These are phyloP conservation scores for Ooceraea biroi DNA, from an alignment of 1,140 invertebrate genomes.

Conservation along the genomic window DNA sequence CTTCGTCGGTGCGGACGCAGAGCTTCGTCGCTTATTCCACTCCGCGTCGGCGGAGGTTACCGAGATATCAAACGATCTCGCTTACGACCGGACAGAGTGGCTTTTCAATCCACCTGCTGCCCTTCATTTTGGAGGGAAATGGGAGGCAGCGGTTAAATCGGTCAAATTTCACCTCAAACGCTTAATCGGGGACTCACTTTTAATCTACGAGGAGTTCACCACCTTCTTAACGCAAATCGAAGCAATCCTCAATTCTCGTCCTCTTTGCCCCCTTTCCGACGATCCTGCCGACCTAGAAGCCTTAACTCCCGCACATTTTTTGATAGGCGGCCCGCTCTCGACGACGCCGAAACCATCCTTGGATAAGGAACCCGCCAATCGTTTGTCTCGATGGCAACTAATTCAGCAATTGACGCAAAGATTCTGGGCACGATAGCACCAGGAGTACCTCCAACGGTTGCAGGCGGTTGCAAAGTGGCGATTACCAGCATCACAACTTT, in stretches of 20 bases:
- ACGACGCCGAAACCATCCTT: no score
- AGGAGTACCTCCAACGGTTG: no score
- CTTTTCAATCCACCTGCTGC: slow-evolving; percentile 47
- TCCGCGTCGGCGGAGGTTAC: neutral
- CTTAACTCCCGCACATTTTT: no score
- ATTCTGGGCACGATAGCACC: no score
- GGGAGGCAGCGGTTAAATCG: slow-evolving; percentile 72
- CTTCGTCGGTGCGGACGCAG: slow-evolving; percentile 74
- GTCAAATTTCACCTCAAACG: slow-evolving; percentile 50
- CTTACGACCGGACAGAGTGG: neutral
- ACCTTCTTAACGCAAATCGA: no score
- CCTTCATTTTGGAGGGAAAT: slow-evolving; percentile 75
- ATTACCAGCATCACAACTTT: no score
- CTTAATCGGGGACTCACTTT: slow-evolving; percentile 55
- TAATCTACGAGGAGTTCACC: slow-evolving; percentile 68
- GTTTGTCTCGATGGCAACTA: no score
- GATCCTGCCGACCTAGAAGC: neutral
- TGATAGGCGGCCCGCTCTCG: neutral
- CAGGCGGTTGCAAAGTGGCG: no score
- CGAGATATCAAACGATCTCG: neutral
- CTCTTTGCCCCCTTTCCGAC: no score
- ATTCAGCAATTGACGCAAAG: neutral
- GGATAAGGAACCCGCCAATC: no score
- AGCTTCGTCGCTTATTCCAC: slow-evolving; percentile 61
- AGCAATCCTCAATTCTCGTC: neutral